Conservation (phyloP, 2,113 vertebrate genomes). For the Lasiurus borealis region DNA sequence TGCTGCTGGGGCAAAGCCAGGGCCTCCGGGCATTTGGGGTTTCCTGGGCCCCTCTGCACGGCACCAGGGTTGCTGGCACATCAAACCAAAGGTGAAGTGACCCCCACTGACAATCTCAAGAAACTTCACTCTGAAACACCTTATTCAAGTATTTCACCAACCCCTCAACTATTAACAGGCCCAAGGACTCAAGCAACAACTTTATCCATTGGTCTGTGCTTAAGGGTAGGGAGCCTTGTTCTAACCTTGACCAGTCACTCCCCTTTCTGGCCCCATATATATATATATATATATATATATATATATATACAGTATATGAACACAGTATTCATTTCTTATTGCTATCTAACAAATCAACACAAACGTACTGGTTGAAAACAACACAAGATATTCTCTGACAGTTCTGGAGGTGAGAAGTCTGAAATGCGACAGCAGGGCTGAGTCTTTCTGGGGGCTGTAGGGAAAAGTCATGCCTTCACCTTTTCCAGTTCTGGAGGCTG, state of each 20-base stretch:
- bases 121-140: not conserved
- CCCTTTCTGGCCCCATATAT: not conserved
- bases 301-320: too few relatives aligned
- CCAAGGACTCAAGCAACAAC: not conserved
- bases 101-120: not conserved
- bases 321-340: not conserved
- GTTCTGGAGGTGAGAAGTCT: not conserved
- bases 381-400: not conserved
- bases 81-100: not conserved
- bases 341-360: not conserved
- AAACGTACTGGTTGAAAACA: too few relatives aligned
- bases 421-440: not conserved
- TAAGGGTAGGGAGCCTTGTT: not conserved
- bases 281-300: too few relatives aligned
- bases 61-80: not conserved
- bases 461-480: not conserved
- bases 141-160: not conserved
- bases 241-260: not conserved
- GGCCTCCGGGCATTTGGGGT: not conserved
- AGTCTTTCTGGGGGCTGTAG: not conserved
- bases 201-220: too few relatives aligned
- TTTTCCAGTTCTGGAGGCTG: not conserved
- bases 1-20: not conserved
- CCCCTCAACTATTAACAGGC: not conserved
- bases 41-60: not conserved